Conservation (phyloP, 2,888 invertebrate species). For the Oligia strigilis region DNA sequence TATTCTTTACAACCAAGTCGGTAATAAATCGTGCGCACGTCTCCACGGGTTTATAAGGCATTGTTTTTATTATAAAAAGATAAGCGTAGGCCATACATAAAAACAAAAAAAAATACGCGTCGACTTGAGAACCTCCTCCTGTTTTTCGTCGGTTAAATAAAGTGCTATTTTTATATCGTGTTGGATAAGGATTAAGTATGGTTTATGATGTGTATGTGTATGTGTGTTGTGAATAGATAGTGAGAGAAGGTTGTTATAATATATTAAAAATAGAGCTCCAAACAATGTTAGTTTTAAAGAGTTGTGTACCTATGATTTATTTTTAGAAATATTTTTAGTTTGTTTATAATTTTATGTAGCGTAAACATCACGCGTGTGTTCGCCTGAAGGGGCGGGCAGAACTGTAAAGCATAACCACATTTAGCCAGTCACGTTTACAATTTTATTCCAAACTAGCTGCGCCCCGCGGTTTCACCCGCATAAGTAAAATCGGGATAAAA, state of each 20-base stretch:
- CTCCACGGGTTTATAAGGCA: constrained; percentile 8
- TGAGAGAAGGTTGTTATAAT: not conserved
- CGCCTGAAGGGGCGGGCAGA: too few relatives aligned
- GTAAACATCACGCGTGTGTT: not conserved
- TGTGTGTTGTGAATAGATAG: constrained; percentile 23
- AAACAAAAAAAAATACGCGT: not conserved
- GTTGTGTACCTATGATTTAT: constrained; percentile 14
- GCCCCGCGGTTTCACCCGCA: not conserved
- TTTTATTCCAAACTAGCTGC: not conserved
- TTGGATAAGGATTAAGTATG: not conserved
- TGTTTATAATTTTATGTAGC: constrained; percentile 24
- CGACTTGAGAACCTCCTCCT: not conserved
- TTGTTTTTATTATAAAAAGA: not conserved
- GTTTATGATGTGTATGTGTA: constrained; percentile 4
- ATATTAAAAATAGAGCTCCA: too few relatives aligned
- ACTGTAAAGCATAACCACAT: not conserved
- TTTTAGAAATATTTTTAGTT: not conserved
- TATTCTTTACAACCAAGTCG: constrained; percentile 30
- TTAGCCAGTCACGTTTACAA: not conserved
- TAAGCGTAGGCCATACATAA: not conserved
- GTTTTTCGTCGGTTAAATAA: not conserved
- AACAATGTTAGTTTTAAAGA: constrained; percentile 12
- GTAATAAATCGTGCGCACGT: constrained; percentile 30
- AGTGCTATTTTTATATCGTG: constrained; percentile 10
- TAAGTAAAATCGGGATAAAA: not conserved